A percentile compares a stretch with the other conserved stretches of the same genome.
Evolutionary conservation across 2,113 vertebrate species (phyloP).

Genomic region (Urocynchramus pylzowi): DNA sequence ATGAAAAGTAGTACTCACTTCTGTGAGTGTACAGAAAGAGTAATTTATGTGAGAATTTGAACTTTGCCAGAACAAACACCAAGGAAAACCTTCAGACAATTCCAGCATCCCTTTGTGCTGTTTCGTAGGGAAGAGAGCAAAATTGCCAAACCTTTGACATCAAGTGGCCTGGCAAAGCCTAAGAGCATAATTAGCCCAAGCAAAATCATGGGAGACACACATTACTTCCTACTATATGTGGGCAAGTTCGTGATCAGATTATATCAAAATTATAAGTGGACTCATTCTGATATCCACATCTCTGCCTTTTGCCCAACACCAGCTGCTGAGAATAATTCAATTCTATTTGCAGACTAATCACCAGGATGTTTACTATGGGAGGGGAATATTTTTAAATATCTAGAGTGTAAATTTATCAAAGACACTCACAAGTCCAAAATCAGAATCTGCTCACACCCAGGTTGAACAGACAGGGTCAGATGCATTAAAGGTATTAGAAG

Average conservation of each 20-base stretch:
- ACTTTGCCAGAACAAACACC: not conserved
- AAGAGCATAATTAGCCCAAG: not conserved
- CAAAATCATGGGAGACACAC: not conserved
- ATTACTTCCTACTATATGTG: not conserved
- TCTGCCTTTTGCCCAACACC: not conserved
- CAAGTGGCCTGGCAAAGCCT: not conserved
- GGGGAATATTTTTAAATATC: not conserved
- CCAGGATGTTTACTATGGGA: not conserved
- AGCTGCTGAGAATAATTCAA: not conserved
- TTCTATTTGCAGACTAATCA: conserved; percentile 18
- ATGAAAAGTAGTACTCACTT: not conserved
- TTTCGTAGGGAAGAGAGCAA: not conserved
- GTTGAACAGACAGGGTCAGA: conserved; percentile 6
- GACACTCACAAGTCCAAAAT: not conserved
- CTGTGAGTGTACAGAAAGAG: not conserved
- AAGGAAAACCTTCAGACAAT: not conserved
- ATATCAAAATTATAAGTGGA: not conserved
- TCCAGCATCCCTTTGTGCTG: not conserved
- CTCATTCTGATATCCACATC: not conserved
- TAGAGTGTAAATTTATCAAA: conserved; percentile 20
- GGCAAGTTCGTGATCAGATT: not conserved
- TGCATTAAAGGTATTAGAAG: conserved; percentile 23
- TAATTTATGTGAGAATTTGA: not conserved
- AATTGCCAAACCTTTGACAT: not conserved
- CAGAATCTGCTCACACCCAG: not conserved